Conservation (phyloP, 2,113 vertebrate species). For the Astur gentilis region DNA sequence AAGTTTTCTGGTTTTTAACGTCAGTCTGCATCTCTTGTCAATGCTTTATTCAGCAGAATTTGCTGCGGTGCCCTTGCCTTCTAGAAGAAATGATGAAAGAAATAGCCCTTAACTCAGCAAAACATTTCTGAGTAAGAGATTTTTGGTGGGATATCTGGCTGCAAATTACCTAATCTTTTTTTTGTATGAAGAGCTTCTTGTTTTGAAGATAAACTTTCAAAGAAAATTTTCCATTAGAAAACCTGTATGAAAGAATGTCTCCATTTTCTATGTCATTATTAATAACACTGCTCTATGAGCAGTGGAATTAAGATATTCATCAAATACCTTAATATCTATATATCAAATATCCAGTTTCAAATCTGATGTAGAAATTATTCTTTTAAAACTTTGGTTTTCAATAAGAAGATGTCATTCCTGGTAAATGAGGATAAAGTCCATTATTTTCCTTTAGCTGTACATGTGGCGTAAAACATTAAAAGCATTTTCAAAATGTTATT, state of each 20-base stretch:
- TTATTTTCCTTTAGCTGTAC: not conserved
- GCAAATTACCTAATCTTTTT: not conserved
- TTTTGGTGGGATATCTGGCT: not conserved
- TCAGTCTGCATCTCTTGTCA: not conserved
- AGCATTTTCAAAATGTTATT: not conserved
- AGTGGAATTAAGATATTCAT: not conserved
- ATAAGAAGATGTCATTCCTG: not conserved
- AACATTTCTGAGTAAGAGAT: not conserved
- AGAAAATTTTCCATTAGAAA: not conserved
- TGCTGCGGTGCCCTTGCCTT: not conserved
- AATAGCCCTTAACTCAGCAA: conserved; percentile 10
- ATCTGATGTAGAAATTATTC: not conserved
- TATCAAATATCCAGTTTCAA: not conserved
- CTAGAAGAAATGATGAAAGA: not conserved
- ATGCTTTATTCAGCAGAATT: not conserved
- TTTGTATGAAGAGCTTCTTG: not conserved
- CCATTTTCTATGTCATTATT: not conserved
- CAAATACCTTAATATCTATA: not conserved
- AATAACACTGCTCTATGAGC: not conserved
- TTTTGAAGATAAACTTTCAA: not conserved
- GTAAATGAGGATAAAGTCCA: conserved; percentile 24
- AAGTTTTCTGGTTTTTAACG: not conserved
- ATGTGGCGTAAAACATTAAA: conserved; percentile 13
- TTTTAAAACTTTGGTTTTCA: not conserved
- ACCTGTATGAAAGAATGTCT: not conserved